A percentile compares a stretch with the other conserved stretches of the same genome.
Conservation (phyloP, 1,140 invertebrate genomes). For the Bombus balteatus region DNA sequence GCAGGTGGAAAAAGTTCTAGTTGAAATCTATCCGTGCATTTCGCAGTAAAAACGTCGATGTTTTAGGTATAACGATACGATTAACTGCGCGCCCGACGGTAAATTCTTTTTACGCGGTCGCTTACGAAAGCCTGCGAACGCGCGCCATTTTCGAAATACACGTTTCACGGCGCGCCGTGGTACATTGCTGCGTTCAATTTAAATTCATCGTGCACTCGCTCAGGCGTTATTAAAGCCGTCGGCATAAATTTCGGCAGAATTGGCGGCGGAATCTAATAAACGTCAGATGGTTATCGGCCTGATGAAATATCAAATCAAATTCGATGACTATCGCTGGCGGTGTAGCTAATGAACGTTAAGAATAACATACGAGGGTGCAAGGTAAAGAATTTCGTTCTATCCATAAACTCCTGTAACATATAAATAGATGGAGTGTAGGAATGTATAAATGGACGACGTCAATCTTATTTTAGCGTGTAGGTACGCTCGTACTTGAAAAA, state of each 20-base stretch:
- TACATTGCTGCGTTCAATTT: slow-evolving; percentile 14
- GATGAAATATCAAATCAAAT: slow-evolving; percentile 34
- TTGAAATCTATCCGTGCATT: neutral
- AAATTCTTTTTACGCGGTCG: neutral
- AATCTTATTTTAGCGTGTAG: neutral
- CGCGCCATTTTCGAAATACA: neutral
- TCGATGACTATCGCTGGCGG: neutral
- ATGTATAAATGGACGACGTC: neutral
- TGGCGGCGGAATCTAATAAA: slow-evolving; percentile 39
- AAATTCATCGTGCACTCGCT: slow-evolving; percentile 38
- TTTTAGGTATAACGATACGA: neutral
- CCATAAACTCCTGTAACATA: neutral
- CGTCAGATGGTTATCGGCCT: slow-evolving; percentile 24
- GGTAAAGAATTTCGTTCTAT: neutral
- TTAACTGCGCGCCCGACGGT: neutral
- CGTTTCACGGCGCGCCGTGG: neutral
- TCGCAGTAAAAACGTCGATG: neutral
- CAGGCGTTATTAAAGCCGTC: slow-evolving; percentile 39
- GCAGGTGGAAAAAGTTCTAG: neutral
- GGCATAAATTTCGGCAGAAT: slow-evolving; percentile 39
- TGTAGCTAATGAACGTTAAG: neutral
- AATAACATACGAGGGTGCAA: neutral
- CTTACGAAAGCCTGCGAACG: too few relatives aligned
- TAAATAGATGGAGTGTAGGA: neutral
- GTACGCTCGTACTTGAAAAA: neutral